phyloP scores from a whole-genome alignment of 2,888 invertebrate genomes.

The Microctonus aethiopoides region DNA sequence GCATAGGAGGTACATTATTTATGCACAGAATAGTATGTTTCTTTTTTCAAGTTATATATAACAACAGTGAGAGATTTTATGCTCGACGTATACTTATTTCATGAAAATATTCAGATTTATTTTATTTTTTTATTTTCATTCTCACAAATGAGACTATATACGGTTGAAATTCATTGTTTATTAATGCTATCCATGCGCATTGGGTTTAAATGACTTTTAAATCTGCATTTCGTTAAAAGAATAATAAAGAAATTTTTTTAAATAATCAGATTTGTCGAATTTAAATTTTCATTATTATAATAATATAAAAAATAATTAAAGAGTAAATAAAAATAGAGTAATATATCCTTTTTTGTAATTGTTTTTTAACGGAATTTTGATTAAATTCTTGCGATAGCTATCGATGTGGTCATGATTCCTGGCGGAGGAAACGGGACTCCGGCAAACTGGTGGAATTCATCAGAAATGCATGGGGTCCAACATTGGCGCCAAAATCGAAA shows the following conservation, averaged over 20 bases:
- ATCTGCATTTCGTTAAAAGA: no score
- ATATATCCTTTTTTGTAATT: not conserved
- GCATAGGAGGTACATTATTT: slow-evolving; percentile 42
- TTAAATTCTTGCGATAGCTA: slow-evolving; percentile 8
- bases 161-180: not conserved
- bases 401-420: slow-evolving; percentile 5
- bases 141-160: not conserved
- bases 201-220: no score
- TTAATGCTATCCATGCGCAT: no score
- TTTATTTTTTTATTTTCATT: not conserved
- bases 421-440: slow-evolving; percentile 5
- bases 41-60: slow-evolving; percentile 10
- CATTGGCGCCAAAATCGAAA: slow-evolving; percentile 15
- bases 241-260: no score
- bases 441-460: not conserved
- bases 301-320: no score
- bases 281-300: no score
- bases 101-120: not conserved
- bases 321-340: not conserved
- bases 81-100: not conserved
- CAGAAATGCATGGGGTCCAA: slow-evolving; percentile 15
- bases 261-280: no score
- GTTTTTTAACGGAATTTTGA: slow-evolving; percentile 11
- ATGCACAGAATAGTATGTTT: slow-evolving; percentile 34
- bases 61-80: not conserved